Conservation (phyloP, 2,797 vertebrate species). For the Staurois parvus region DNA sequence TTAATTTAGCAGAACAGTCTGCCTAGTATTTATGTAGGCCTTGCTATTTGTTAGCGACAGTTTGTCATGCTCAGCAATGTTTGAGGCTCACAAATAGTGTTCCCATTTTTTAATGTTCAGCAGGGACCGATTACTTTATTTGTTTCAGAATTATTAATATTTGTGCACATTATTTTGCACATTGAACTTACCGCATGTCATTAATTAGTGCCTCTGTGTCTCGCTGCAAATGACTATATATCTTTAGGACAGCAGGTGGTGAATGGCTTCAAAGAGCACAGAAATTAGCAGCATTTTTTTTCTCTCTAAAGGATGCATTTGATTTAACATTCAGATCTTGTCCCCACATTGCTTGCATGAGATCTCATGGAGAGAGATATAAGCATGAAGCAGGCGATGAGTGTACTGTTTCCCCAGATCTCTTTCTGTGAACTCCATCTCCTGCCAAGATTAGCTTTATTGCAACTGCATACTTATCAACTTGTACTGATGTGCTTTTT, state of each 20-base stretch:
- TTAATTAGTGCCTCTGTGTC: slow-evolving; percentile 52
- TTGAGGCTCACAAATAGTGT: slow-evolving; percentile 25
- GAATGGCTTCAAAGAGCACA: slow-evolving; percentile 53
- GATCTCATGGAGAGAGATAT: slow-evolving; percentile 49
- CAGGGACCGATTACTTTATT: slow-evolving; percentile 53
- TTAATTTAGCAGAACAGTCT: background rate
- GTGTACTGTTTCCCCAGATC: slow-evolving; percentile 44
- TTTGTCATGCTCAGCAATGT: slow-evolving; percentile 39
- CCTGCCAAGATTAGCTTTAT: slow-evolving; percentile 49
- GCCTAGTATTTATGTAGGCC: background rate
- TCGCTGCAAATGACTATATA: slow-evolving; percentile 55
- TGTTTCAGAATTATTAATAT: slow-evolving; percentile 61
- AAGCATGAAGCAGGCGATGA: slow-evolving; percentile 45
- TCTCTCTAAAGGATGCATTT: slow-evolving; percentile 51
- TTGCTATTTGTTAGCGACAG: slow-evolving; percentile 1
- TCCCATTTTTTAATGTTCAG: slow-evolving; percentile 46
- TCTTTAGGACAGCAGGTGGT: slow-evolving; percentile 62
- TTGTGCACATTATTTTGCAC: slow-evolving; percentile 52
- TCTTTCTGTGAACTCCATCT: slow-evolving; percentile 41
- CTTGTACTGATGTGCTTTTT: slow-evolving; percentile 24
- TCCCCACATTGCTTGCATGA: slow-evolving; percentile 46
- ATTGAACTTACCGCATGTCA: slow-evolving; percentile 54
- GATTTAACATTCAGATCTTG: slow-evolving; percentile 56
- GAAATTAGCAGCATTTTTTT: slow-evolving; percentile 49
- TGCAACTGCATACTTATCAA: slow-evolving; percentile 35